Conservation (phyloP, 1,140 invertebrate genomes). For the Pachyrhynchus sulphureomaculatus region DNA sequence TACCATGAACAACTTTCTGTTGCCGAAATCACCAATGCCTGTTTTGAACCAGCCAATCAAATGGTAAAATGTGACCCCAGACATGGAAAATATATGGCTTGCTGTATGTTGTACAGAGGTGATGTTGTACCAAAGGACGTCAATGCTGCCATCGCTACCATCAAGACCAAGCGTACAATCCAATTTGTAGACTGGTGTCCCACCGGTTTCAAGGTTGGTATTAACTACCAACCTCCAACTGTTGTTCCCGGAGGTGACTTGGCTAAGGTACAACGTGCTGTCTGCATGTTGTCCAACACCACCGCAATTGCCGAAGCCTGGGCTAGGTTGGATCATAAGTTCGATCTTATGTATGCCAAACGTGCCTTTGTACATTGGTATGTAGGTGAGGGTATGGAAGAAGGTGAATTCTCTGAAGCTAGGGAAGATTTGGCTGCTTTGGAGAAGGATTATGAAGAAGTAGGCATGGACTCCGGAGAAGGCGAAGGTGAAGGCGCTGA, state of each 20-base stretch:
- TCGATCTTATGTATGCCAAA: constrained; percentile 81
- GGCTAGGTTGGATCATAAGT: constrained; percentile 78
- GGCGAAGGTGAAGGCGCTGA: too few relatives aligned
- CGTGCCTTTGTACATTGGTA: too few relatives aligned
- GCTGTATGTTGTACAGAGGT: constrained; percentile 62
- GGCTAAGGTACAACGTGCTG: constrained; percentile 74
- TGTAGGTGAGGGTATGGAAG: too few relatives aligned
- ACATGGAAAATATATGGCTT: constrained; percentile 89
- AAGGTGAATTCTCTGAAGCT: too few relatives aligned
- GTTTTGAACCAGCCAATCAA: constrained; percentile 86
- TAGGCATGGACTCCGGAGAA: too few relatives aligned
- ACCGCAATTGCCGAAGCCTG: constrained; percentile 85
- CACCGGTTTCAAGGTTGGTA: constrained; percentile 73
- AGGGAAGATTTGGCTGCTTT: too few relatives aligned
- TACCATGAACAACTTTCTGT: constrained; percentile 55
- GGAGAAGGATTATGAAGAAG: too few relatives aligned
- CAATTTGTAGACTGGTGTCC: constrained; percentile 83
- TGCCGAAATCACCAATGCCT: constrained; percentile 85
- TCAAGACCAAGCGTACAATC: constrained; percentile 81
- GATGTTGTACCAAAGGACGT: constrained; percentile 80
- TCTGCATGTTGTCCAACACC: constrained; percentile 85
- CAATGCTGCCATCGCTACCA: constrained; percentile 84
- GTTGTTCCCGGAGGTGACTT: constrained; percentile 77
- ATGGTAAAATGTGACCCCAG: constrained; percentile 92
- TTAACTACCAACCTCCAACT: constrained; percentile 82